Evolutionary conservation across 1,140 invertebrate genomes (phyloP).

Genomic region (Maconellicoccus hirsutus): DNA sequence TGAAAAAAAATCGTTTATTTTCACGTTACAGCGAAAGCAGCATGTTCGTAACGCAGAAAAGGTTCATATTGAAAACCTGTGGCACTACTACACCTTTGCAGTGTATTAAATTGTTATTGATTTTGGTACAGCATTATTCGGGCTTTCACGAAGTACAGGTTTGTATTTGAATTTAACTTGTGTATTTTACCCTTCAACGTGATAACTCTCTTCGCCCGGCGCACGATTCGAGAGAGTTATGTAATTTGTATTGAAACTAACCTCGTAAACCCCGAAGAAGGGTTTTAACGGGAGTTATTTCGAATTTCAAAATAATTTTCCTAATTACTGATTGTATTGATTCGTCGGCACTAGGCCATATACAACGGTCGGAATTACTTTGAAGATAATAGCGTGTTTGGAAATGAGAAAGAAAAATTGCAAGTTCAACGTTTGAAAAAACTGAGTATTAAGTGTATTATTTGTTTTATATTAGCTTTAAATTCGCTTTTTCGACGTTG

Average conservation of each 20-base stretch:
- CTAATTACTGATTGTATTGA: not conserved
- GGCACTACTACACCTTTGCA: constrained; percentile 92
- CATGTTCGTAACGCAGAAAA: constrained; percentile 88
- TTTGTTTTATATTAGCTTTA: constrained; percentile 11
- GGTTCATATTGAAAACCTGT: constrained; percentile 97
- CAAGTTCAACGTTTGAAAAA: not conserved
- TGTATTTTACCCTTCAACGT: not conserved
- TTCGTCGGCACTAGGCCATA: constrained; percentile 15
- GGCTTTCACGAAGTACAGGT: constrained; percentile 69
- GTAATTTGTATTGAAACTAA: no score
- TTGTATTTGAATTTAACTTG: constrained; percentile 30
- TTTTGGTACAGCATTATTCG: constrained; percentile 71
- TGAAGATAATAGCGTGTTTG: not conserved
- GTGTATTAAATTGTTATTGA: constrained; percentile 72
- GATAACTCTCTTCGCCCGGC: not conserved
- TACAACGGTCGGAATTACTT: not conserved
- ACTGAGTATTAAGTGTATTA: constrained; percentile 16
- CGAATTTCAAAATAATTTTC: constrained; percentile 1
- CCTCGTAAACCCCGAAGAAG: no score
- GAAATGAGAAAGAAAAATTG: constrained; percentile 13
- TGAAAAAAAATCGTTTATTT: not conserved
- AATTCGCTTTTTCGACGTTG: not conserved
- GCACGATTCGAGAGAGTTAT: no score
- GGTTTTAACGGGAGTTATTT: no score
- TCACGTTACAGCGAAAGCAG: constrained; percentile 77